A percentile compares a stretch with the other conserved stretches of the same genome.
These are phyloP conservation scores for Neoaliturus tenellus DNA, from an alignment of 2,888 invertebrate genomes.

Conservation along the genomic window DNA sequence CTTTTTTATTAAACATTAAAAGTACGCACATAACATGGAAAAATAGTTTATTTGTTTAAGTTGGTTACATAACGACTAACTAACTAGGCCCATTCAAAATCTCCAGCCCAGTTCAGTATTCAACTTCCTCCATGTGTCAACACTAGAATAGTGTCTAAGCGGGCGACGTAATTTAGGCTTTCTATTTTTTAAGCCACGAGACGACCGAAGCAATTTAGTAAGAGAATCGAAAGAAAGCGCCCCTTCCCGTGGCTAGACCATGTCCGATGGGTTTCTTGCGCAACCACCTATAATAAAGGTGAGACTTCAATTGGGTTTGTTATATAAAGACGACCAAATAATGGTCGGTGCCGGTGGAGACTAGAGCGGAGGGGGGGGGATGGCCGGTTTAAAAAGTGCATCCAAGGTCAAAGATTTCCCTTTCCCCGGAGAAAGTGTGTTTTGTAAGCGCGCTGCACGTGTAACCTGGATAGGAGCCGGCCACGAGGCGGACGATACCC, in stretches of 20 bases:
- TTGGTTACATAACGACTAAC: background rate
- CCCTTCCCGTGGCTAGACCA: background rate
- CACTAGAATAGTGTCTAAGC: background rate
- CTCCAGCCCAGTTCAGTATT: background rate
- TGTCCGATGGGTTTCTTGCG: slow-evolving; percentile 33
- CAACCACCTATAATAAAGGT: slow-evolving; percentile 34
- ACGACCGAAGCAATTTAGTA: background rate
- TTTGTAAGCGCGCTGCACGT: slow-evolving; percentile 48
- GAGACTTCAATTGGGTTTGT: slow-evolving; percentile 37
- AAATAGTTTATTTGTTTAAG: background rate
- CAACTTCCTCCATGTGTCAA: background rate
- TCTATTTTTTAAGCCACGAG: slow-evolving; percentile 19
- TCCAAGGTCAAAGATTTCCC: slow-evolving; percentile 48
- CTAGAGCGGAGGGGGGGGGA: background rate
- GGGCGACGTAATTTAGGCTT: background rate
- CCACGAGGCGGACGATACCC: slow-evolving; percentile 4
- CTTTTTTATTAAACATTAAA: too few species aligned
- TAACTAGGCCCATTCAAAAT: background rate
- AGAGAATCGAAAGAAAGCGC: background rate
- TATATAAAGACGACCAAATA: slow-evolving; percentile 40
- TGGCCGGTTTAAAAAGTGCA: slow-evolving; percentile 39
- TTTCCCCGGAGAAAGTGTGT: slow-evolving; percentile 48
- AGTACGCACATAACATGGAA: too few species aligned
- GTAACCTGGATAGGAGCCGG: slow-evolving; percentile 50
- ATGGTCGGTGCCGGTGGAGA: background rate